A percentile compares a stretch with the other conserved stretches of the same genome.
These are phyloP conservation scores for Andrena minutula DNA, from an alignment of 2,888 invertebrate genomes.

Conservation along the genomic window DNA sequence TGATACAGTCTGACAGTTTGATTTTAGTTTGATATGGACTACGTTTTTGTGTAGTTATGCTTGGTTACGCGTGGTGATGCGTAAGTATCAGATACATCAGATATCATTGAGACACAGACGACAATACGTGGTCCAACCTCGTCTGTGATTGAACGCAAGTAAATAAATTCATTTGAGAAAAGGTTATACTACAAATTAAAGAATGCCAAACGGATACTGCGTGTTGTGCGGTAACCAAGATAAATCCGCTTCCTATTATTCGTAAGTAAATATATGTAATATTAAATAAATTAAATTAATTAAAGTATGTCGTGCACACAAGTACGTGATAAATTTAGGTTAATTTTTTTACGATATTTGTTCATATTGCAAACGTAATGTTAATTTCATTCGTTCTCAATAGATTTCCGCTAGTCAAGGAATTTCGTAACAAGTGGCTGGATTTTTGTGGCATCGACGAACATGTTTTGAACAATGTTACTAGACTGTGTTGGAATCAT, in stretches of 20 bases:
- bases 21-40: neutral
- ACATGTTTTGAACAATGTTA: neutral
- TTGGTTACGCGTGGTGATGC: neutral
- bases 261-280: constrained; percentile 5
- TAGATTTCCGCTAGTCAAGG: neutral
- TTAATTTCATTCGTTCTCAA: neutral
- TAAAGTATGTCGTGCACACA: neutral
- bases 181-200: neutral
- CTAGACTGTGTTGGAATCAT: neutral
- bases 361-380: neutral
- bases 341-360: neutral
- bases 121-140: too few relatives aligned
- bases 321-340: neutral
- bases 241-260: neutral
- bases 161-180: neutral
- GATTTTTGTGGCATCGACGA: neutral
- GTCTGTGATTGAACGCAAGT: too few relatives aligned
- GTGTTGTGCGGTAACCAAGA: neutral
- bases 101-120: too few relatives aligned
- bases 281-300: neutral
- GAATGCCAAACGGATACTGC: neutral
- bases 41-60: neutral
- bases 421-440: neutral
- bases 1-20: neutral
- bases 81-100: neutral